Conservation (phyloP, 2,888 invertebrate genomes). For the Polydrusus tereticollis region DNA sequence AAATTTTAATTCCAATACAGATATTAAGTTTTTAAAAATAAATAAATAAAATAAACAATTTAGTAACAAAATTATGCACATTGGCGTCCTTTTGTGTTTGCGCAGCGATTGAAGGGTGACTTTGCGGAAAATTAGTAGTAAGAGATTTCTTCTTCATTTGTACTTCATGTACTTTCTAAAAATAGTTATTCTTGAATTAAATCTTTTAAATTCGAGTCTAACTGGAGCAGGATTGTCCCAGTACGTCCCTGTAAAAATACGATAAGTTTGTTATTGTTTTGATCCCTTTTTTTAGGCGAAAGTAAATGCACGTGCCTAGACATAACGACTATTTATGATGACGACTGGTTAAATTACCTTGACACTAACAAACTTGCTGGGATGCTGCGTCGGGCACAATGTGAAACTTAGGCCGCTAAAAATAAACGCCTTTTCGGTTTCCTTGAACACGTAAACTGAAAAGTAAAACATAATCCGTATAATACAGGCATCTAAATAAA, state of each 20-base stretch:
- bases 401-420: constrained; percentile 52
- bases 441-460: constrained; percentile 54
- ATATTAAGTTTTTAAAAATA: too few relatives aligned
- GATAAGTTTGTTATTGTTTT: constrained; percentile 51
- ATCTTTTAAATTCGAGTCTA: too few relatives aligned
- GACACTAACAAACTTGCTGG: constrained; percentile 66
- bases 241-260: constrained; percentile 17
- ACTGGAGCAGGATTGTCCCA: not conserved
- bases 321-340: constrained; percentile 64
- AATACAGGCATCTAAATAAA: constrained; percentile 45
- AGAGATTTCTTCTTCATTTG: too few relatives aligned
- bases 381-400: constrained; percentile 44
- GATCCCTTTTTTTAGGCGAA: constrained; percentile 62
- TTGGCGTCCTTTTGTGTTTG: too few relatives aligned
- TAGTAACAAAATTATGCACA: too few relatives aligned
- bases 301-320: constrained; percentile 61
- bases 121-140: too few relatives aligned
- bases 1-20: too few relatives aligned
- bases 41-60: too few relatives aligned
- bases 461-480: constrained; percentile 50
- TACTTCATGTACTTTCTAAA: too few relatives aligned
- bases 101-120: too few relatives aligned
- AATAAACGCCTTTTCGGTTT: constrained; percentile 53
- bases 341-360: constrained; percentile 66
- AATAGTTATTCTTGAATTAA: too few relatives aligned